These are phyloP conservation scores for Lamellibrachia columna DNA, from an alignment of 2,888 invertebrate genomes.

Conservation along the genomic window DNA sequence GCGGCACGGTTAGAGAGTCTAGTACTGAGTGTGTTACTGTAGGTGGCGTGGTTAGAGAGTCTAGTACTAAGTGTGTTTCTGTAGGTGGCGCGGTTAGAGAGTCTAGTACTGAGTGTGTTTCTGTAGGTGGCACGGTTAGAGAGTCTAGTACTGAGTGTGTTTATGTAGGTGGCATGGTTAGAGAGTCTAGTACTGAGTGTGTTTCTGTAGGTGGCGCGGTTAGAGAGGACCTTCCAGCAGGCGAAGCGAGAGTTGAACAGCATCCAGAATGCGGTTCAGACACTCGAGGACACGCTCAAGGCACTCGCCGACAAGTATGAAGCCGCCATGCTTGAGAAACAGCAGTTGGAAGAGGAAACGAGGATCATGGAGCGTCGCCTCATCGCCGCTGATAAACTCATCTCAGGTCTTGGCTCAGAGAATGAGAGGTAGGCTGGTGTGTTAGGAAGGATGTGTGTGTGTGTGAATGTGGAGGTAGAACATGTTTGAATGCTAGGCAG, in stretches of 20 bases:
- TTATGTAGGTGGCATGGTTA: not conserved
- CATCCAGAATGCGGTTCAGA: constrained; percentile 78
- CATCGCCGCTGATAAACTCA: constrained; percentile 86
- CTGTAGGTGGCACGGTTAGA: too few relatives aligned
- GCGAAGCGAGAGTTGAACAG: constrained; percentile 75
- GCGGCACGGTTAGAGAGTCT: too few relatives aligned
- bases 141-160: too few relatives aligned
- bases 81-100: too few relatives aligned
- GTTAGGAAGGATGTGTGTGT: not conserved
- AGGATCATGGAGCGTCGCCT: constrained; percentile 82
- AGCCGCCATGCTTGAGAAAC: constrained; percentile 76
- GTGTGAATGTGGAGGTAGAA: too few relatives aligned
- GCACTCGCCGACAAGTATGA: constrained; percentile 80
- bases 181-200: not conserved
- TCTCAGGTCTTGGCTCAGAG: constrained; percentile 86
- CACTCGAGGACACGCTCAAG: constrained; percentile 77
- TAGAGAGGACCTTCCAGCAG: constrained; percentile 74
- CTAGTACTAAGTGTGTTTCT: too few relatives aligned
- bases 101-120: too few relatives aligned
- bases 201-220: constrained; percentile 72
- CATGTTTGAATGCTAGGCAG: too few relatives aligned
- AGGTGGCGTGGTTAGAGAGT: too few relatives aligned
- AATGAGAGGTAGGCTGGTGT: constrained; percentile 70
- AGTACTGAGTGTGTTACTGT: too few relatives aligned
- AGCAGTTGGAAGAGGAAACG: constrained; percentile 81